These are phyloP conservation scores for Coregonus suidteri DNA, from an alignment of 2,797 vertebrate genomes.

Conservation along the genomic window DNA sequence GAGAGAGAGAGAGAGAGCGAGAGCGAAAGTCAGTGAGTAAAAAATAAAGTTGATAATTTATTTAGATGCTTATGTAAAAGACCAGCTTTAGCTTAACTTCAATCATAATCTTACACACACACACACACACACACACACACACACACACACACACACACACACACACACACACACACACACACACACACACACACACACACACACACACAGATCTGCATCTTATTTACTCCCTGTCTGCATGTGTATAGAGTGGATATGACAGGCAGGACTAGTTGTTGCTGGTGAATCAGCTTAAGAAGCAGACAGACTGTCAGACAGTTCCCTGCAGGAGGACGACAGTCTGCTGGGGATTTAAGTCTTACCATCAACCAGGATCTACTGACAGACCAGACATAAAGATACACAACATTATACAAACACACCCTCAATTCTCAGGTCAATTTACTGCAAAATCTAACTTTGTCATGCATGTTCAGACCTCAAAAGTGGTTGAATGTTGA, in stretches of 20 bases:
- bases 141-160: not conserved
- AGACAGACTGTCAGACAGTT: not conserved
- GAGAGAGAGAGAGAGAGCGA: not conserved
- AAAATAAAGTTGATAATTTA: not conserved
- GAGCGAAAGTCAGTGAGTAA: not conserved
- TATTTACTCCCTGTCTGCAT: slow-evolving; percentile 3
- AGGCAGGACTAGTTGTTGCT: slow-evolving; percentile 9
- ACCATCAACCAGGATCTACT: not conserved
- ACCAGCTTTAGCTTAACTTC: not conserved
- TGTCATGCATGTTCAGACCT: not conserved
- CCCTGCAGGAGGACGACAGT: not conserved
- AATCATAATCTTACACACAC: not conserved
- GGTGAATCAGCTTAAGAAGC: slow-evolving; percentile 6
- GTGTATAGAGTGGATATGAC: slow-evolving; percentile 3
- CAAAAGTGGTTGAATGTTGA: not conserved
- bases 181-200: not conserved
- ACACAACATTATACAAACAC: not conserved
- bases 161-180: not conserved
- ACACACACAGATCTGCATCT: not conserved
- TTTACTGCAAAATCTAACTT: not conserved
- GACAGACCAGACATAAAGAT: not conserved
- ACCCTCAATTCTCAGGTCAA: not conserved
- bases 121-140: not conserved
- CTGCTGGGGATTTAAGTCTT: not conserved
- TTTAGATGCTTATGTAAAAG: not conserved